A percentile compares a stretch with the other conserved stretches of the same genome.
phyloP scores from a whole-genome alignment of 2,797 vertebrate species.

The Neopelma chrysocephalum region DNA sequence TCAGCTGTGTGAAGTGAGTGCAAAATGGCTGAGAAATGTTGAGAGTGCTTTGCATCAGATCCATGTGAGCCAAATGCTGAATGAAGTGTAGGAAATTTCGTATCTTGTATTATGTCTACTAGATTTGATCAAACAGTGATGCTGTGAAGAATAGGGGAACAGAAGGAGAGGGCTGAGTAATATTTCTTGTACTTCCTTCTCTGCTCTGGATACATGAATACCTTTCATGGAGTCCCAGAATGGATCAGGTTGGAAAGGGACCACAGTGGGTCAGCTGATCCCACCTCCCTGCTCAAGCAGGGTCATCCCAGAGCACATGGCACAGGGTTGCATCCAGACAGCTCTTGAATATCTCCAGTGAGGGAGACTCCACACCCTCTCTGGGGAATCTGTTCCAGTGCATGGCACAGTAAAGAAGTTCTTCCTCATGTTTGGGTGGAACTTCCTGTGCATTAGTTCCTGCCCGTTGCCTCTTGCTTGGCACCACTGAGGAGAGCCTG shows the following conservation, averaged over 20 bases:
- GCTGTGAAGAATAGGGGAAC: not conserved
- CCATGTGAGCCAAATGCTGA: not conserved
- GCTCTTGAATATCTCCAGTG: not conserved
- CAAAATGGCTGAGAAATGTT: conserved; percentile 14
- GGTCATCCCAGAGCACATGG: not conserved
- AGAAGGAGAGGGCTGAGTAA: not conserved
- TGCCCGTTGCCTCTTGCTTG: not conserved
- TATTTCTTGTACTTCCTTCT: not conserved
- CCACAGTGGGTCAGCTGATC: not conserved
- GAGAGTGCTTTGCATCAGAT: not conserved
- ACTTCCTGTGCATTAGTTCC: not conserved
- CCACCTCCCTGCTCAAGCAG: not conserved
- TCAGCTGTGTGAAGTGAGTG: conserved; percentile 31
- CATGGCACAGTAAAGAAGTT: not conserved
- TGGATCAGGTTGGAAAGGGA: not conserved
- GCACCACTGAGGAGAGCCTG: not conserved
- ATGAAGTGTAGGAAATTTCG: not conserved
- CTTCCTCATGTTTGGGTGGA: not conserved
- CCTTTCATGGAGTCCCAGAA: not conserved
- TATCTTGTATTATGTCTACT: not conserved
- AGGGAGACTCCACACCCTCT: not conserved
- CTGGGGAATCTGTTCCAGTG: not conserved
- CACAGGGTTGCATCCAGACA: not conserved
- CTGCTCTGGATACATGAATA: not conserved
- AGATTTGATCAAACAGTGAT: not conserved